Conservation (phyloP, 2,888 invertebrate species). For the Dicranocentrus wangi region DNA sequence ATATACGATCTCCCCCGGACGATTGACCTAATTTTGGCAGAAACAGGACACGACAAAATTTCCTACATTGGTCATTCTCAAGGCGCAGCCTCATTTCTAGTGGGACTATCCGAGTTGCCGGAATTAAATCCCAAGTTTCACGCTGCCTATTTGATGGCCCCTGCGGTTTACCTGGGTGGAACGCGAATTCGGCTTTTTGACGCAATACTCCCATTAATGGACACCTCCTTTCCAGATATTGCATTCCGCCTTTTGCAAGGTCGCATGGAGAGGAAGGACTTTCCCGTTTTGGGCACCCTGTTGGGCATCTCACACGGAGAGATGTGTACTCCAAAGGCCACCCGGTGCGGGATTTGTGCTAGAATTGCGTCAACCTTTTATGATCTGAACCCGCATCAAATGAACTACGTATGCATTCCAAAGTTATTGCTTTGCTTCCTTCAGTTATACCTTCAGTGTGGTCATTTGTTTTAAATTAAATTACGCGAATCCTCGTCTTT, state of each 20-base stretch:
- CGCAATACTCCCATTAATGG: neutral
- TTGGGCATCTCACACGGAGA: neutral
- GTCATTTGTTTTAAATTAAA: too few relatives aligned
- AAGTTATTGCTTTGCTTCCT: too few relatives aligned
- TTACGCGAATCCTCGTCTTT: neutral
- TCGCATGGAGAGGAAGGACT: neutral
- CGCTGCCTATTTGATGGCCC: conserved; percentile 22
- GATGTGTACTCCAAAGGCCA: conserved; percentile 1
- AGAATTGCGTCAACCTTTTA: neutral
- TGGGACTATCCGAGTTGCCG: conserved; percentile 12
- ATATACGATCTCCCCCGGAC: conserved; percentile 33
- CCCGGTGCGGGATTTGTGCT: conserved; percentile 39
- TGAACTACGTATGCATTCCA: conserved; percentile 29
- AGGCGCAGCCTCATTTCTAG: conserved; percentile 32
- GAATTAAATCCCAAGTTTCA: conserved; percentile 35
- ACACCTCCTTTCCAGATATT: neutral
- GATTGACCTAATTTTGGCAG: neutral
- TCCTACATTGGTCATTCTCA: conserved; percentile 38
- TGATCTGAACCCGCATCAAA: conserved; percentile 26
- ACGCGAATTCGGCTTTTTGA: neutral
- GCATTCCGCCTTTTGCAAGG: neutral
- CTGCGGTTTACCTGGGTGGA: conserved; percentile 26
- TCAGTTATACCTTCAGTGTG: too few relatives aligned
- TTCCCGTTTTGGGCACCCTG: neutral
- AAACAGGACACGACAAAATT: conserved; percentile 25